Percentiles rank a stretch among this genome's conserved stretches.
Conservation (phyloP, 1,140 invertebrate genomes). For the Mactra quadrangularis region DNA sequence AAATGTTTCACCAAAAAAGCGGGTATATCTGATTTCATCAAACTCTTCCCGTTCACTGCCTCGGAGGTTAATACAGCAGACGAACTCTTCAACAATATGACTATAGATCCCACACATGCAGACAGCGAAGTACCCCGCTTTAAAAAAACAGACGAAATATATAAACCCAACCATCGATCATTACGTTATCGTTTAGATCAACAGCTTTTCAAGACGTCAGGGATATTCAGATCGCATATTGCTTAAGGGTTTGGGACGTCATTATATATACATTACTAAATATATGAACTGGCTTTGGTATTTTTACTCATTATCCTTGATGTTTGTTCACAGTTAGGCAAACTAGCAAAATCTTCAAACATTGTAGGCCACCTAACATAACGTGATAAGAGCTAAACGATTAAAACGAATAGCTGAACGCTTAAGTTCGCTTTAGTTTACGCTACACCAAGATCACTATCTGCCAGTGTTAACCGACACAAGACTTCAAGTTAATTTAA, state of each 20-base stretch:
- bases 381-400: too few species aligned
- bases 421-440: too few species aligned
- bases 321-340: slow-evolving; percentile 43
- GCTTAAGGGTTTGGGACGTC: slow-evolving; percentile 47
- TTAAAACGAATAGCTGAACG: too few species aligned
- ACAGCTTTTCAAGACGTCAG: slow-evolving; percentile 52
- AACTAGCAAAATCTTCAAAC: slow-evolving; percentile 15
- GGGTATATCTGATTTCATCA: too few species aligned
- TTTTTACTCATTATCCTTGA: slow-evolving; percentile 33
- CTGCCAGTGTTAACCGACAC: too few species aligned
- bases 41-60: too few species aligned
- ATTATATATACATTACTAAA: slow-evolving; percentile 56
- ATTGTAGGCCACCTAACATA: slow-evolving; percentile 16
- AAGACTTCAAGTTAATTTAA: too few species aligned
- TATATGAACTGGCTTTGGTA: background rate
- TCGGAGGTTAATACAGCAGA: too few species aligned
- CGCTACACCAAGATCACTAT: too few species aligned
- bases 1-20: too few species aligned
- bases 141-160: slow-evolving; percentile 27
- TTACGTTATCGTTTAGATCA: slow-evolving; percentile 47
- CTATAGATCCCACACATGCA: slow-evolving; percentile 1
- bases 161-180: slow-evolving; percentile 57
- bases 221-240: slow-evolving; percentile 45
- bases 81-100: too few species aligned
- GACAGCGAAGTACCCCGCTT: slow-evolving; percentile 22